phyloP scores from a whole-genome alignment of 1,140 invertebrate species.

The Brachionus sp. region DNA sequence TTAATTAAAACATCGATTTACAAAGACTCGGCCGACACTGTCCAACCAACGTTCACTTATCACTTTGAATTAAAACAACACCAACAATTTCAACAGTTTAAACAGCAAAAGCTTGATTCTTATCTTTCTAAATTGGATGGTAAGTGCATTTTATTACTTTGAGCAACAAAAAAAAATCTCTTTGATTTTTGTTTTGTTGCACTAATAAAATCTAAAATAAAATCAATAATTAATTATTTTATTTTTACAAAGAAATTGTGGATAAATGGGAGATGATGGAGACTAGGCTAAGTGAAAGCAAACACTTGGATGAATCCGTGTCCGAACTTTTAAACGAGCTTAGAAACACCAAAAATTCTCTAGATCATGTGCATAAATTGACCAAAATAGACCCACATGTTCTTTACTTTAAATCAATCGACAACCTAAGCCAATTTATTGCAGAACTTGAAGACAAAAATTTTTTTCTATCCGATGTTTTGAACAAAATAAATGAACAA shows the following conservation, averaged over 20 bases:
- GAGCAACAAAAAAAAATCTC: not conserved
- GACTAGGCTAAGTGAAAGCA: not conserved
- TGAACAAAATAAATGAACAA: constrained; percentile 10
- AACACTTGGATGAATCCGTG: not conserved
- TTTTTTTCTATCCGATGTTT: not conserved
- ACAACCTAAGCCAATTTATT: not conserved
- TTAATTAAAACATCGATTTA: constrained; percentile 2
- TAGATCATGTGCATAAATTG: not conserved
- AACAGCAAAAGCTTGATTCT: constrained; percentile 33
- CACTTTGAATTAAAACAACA: constrained; percentile 18
- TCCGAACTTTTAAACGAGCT: not conserved
- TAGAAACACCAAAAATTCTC: not conserved
- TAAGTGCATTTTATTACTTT: not conserved
- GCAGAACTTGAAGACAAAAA: not conserved
- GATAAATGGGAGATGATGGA: constrained; percentile 29
- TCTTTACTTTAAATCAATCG: not conserved
- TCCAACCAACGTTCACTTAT: not conserved
- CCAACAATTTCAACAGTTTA: not conserved
- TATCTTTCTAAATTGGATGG: constrained; percentile 27
- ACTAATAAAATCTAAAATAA: not conserved
- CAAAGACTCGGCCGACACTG: not conserved
- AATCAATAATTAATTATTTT: constrained; percentile 6
- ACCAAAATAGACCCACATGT: constrained; percentile 1
- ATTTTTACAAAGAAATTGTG: not conserved
- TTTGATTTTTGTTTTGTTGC: not conserved